These are phyloP conservation scores for Microchrysa polita DNA, from an alignment of 2,888 invertebrate genomes.

Conservation along the genomic window DNA sequence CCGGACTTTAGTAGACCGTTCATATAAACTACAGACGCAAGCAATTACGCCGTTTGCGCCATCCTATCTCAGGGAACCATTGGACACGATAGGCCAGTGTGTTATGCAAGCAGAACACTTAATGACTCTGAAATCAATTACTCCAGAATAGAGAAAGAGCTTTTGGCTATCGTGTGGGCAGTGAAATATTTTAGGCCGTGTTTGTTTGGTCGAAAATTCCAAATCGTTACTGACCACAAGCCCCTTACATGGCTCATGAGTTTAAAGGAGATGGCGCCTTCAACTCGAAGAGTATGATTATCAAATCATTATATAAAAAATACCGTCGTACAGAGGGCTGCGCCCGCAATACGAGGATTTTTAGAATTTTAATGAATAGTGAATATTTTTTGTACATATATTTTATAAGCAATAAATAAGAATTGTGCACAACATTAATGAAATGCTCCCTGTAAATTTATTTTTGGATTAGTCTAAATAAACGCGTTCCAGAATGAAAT, in stretches of 20 bases:
- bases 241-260: conserved; percentile 60
- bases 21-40: conserved; percentile 55
- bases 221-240: conserved; percentile 60
- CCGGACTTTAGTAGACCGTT: conserved; percentile 57
- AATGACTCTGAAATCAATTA: conserved; percentile 53
- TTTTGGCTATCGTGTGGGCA: conserved; percentile 57
- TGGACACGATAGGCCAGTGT: conserved; percentile 51
- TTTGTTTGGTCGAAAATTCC: conserved; percentile 58
- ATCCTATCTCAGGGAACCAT: conserved; percentile 54
- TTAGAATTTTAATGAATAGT: too few relatives aligned
- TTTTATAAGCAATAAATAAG: too few relatives aligned
- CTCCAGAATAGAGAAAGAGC: conserved; percentile 57
- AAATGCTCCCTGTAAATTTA: too few relatives aligned
- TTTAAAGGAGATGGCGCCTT: conserved; percentile 53
- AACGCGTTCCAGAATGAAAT: too few relatives aligned
- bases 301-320: conserved; percentile 51
- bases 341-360: too few relatives aligned
- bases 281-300: conserved; percentile 55
- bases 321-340: too few relatives aligned
- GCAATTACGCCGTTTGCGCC: conserved; percentile 53
- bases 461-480: too few relatives aligned
- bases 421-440: too few relatives aligned
- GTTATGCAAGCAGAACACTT: conserved; percentile 54
- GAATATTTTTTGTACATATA: too few relatives aligned
- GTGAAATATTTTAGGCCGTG: conserved; percentile 58